Evolutionary conservation across 2,113 vertebrate genomes (phyloP).

Genomic region (Toxotes chatareus): DNA sequence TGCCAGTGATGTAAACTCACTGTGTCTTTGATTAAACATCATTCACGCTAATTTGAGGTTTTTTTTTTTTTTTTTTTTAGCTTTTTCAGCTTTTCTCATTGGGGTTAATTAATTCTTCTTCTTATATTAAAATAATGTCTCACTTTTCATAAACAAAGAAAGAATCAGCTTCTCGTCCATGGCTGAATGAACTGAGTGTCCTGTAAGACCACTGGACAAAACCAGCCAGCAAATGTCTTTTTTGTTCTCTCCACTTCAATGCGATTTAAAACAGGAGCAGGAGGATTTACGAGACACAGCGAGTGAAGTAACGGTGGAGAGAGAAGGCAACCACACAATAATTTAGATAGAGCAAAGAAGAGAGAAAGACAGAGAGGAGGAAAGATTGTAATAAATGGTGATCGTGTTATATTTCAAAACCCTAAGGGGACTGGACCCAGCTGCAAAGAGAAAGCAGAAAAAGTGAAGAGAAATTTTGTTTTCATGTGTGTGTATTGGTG

Average conservation of each 20-base stretch:
- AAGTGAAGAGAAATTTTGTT: constrained; percentile 18
- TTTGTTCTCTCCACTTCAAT: neutral
- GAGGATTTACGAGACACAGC: constrained; percentile 4
- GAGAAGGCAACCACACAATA: neutral
- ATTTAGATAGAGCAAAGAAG: constrained; percentile 2
- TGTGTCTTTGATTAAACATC: no score
- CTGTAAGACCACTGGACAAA: neutral
- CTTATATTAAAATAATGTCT: no score
- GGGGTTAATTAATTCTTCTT: no score
- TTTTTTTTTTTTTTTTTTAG: no score
- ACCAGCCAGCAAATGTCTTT: neutral
- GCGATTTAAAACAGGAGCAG: constrained; percentile 28
- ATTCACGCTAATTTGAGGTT: no score
- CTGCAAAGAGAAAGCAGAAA: constrained; percentile 48
- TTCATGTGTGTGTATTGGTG: constrained; percentile 1
- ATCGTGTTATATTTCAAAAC: constrained; percentile 57
- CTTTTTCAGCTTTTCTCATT: no score
- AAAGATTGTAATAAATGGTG: constrained; percentile 56
- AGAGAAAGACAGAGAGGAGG: constrained; percentile 11
- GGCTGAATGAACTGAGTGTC: neutral
- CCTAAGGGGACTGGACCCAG: constrained; percentile 51
- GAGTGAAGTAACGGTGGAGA: neutral
- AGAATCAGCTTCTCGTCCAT: neutral
- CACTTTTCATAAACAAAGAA: neutral
- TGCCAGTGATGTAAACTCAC: no score